A percentile compares a stretch with the other conserved stretches of the same genome.
phyloP scores from a whole-genome alignment of 2,113 vertebrate species.

The Heptranchias perlo region DNA sequence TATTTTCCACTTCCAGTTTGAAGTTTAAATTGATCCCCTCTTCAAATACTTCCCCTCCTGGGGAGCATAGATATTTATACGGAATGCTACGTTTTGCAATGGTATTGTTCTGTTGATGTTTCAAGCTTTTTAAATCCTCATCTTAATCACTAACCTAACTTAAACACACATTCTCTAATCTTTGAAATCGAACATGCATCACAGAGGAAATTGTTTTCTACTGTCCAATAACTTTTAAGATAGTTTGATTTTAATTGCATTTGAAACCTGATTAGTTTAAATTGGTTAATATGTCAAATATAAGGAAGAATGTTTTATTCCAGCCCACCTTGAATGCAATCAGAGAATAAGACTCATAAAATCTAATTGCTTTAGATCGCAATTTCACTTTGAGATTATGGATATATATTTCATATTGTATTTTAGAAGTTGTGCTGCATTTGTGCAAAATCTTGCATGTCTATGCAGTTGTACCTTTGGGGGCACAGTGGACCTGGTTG shows the following conservation, averaged over 20 bases:
- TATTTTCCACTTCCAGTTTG: neutral
- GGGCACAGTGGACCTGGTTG: neutral
- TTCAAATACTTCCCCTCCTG: neutral
- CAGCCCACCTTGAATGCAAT: neutral
- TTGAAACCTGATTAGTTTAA: neutral
- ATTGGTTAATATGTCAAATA: neutral
- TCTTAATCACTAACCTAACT: neutral
- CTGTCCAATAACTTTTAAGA: neutral
- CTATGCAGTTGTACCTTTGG: neutral
- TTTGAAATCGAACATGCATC: neutral
- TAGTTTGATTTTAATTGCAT: neutral
- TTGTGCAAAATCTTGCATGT: neutral
- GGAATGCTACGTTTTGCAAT: neutral
- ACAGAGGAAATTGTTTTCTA: too few species aligned
- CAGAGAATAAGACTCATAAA: neutral
- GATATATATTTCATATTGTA: neutral
- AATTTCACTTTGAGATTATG: neutral
- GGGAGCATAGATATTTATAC: neutral
- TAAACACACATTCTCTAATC: neutral
- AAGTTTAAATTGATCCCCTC: neutral
- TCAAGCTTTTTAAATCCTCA: neutral
- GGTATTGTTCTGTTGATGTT: neutral
- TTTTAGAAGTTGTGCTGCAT: neutral
- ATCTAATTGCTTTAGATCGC: neutral
- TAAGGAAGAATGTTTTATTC: neutral